Percentiles rank a stretch among this genome's conserved stretches.
phyloP scores from a whole-genome alignment of 1,140 invertebrate genomes.

The Bombus polaris region DNA sequence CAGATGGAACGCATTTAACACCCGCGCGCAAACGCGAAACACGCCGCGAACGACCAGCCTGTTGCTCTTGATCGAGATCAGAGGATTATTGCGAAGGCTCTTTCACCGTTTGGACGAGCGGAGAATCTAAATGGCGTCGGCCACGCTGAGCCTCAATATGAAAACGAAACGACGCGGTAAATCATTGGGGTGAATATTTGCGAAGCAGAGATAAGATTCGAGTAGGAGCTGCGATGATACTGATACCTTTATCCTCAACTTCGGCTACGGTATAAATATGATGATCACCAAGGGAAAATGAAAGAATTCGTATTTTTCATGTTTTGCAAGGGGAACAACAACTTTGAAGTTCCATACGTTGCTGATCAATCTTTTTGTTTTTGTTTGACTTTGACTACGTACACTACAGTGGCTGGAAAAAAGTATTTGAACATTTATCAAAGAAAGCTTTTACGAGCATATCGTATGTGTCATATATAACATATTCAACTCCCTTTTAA shows the following conservation, averaged over 20 bases:
- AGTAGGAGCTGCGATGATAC: neutral
- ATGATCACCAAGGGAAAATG: too few relatives aligned
- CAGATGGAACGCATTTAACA: constrained; percentile 60
- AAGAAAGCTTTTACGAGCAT: too few relatives aligned
- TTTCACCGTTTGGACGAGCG: constrained; percentile 8
- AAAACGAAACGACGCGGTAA: constrained; percentile 31
- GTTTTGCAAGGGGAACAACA: too few relatives aligned
- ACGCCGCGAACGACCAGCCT: constrained; percentile 12
- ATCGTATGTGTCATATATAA: too few relatives aligned
- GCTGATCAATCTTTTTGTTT: too few relatives aligned
- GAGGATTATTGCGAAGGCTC: constrained; percentile 44
- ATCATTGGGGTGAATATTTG: constrained; percentile 33
- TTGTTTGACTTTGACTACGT: too few relatives aligned
- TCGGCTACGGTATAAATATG: neutral
- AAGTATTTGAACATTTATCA: too few relatives aligned
- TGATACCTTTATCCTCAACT: constrained; percentile 28
- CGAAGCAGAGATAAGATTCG: constrained; percentile 22
- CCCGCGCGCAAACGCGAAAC: constrained; percentile 44
- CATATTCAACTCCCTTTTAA: too few relatives aligned
- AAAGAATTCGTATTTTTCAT: too few relatives aligned
- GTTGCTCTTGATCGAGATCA: constrained; percentile 47
- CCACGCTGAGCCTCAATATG: neutral
- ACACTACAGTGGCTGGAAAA: too few relatives aligned
- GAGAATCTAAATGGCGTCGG: constrained; percentile 31
- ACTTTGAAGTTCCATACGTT: too few relatives aligned